These are phyloP conservation scores for Cataglyphis rosenhaueri DNA, from an alignment of 2,888 invertebrate genomes.

Conservation along the genomic window DNA sequence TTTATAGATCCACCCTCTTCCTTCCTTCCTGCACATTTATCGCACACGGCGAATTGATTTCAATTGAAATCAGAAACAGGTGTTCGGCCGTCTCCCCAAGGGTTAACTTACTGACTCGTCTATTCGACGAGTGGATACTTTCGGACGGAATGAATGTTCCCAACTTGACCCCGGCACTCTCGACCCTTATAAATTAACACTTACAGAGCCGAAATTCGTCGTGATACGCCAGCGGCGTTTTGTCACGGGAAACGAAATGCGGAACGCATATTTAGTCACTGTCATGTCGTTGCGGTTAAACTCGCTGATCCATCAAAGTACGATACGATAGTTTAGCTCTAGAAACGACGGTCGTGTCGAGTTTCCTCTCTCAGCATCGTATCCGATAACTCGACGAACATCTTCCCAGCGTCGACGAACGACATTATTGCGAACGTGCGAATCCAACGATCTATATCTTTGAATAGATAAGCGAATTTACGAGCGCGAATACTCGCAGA, in stretches of 20 bases:
- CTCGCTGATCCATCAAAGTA: conserved; percentile 28
- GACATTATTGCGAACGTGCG: not conserved
- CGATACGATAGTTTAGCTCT: not conserved
- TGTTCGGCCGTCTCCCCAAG: not conserved
- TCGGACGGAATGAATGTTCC: not conserved
- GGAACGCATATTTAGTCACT: conserved; percentile 13
- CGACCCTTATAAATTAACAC: conserved; percentile 36
- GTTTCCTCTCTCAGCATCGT: not conserved
- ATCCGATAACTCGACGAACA: not conserved
- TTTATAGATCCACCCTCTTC: not conserved
- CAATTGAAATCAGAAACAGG: conserved; percentile 13
- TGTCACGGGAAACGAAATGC: not conserved
- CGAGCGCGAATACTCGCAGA: not conserved
- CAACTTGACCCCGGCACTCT: not conserved
- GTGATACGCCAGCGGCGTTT: not conserved
- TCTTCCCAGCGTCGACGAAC: not conserved
- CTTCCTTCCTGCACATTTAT: not conserved
- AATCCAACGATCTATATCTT: not conserved
- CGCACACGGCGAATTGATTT: not conserved
- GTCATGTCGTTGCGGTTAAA: conserved; percentile 19
- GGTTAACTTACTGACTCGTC: conserved; percentile 5
- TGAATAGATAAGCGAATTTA: not conserved
- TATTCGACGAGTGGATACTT: conserved; percentile 1
- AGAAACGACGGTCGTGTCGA: not conserved
- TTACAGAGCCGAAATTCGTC: not conserved